These are phyloP conservation scores for Popillia japonica DNA, from an alignment of 1,140 invertebrate genomes.

Conservation along the genomic window DNA sequence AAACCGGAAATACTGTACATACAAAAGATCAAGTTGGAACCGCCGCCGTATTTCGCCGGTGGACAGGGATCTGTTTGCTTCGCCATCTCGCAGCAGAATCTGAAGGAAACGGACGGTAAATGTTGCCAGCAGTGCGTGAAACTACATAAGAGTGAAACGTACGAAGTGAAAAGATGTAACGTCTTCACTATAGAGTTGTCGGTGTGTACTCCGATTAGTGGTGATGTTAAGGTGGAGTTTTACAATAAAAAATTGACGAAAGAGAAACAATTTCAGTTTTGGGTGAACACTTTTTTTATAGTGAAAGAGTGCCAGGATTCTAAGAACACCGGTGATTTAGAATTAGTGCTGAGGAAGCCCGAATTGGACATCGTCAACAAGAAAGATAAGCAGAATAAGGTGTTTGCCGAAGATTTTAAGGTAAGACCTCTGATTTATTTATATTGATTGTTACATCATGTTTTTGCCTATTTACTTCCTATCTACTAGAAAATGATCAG, in stretches of 20 bases:
- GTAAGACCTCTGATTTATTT: too few species aligned
- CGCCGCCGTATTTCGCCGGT: slow-evolving; percentile 78
- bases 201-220: slow-evolving; percentile 72
- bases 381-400: slow-evolving; percentile 88
- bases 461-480: too few species aligned
- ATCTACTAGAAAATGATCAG: too few species aligned
- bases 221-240: slow-evolving; percentile 92
- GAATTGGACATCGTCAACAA: slow-evolving; percentile 92
- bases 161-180: slow-evolving; percentile 50
- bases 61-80: slow-evolving; percentile 71
- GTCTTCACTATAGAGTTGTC: slow-evolving; percentile 56
- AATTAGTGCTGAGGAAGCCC: slow-evolving; percentile 68
- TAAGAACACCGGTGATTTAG: slow-evolving; percentile 47
- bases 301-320: slow-evolving; percentile 59
- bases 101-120: slow-evolving; percentile 42
- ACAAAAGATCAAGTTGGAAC: slow-evolving; percentile 76
- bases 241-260: slow-evolving; percentile 84
- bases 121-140: slow-evolving; percentile 42
- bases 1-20: slow-evolving; percentile 75
- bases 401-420: slow-evolving; percentile 86
- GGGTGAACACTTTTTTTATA: slow-evolving; percentile 97
- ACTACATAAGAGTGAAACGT: slow-evolving; percentile 51
- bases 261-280: slow-evolving; percentile 94
- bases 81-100: slow-evolving; percentile 51
- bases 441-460: too few species aligned